Conservation (phyloP, 2,888 invertebrate genomes). For the Trypoxylon attenuatum region DNA sequence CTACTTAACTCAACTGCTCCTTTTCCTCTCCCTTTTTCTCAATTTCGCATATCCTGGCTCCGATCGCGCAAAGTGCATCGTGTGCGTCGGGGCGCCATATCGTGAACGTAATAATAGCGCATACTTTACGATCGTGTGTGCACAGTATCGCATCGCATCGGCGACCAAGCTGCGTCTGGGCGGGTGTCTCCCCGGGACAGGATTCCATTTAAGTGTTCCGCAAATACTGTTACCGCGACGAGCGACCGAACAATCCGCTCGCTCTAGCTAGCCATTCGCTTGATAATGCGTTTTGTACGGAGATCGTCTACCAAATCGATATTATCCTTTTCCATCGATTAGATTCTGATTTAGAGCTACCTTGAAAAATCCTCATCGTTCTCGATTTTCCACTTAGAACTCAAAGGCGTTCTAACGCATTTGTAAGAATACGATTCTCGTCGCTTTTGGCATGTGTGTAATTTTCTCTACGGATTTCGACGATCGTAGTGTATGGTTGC, state of each 20-base stretch:
- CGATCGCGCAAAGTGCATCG: constrained; percentile 35
- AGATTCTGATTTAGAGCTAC: too few relatives aligned
- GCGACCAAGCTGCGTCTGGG: constrained; percentile 14
- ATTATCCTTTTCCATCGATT: constrained; percentile 47
- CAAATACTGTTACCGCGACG: constrained; percentile 62
- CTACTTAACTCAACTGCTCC: neutral
- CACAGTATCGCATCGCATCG: constrained; percentile 40
- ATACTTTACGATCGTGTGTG: constrained; percentile 48
- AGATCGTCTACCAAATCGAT: constrained; percentile 26
- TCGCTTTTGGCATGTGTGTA: too few relatives aligned
- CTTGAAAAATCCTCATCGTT: too few relatives aligned
- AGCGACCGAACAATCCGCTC: constrained; percentile 54
- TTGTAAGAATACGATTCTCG: too few relatives aligned
- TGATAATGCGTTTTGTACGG: constrained; percentile 46
- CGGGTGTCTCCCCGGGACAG: constrained; percentile 31
- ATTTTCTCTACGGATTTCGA: too few relatives aligned
- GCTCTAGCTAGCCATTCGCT: constrained; percentile 29
- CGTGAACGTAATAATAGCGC: constrained; percentile 46
- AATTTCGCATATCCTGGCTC: constrained; percentile 5
- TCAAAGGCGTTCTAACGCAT: too few relatives aligned
- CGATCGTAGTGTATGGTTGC: too few relatives aligned
- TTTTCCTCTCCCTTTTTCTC: neutral
- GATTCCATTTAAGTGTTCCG: constrained; percentile 63
- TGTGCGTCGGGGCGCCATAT: constrained; percentile 25
- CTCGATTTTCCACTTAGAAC: too few relatives aligned